Evolutionary conservation across 2,113 vertebrate genomes (phyloP).

Genomic region (Egretta garzetta): DNA sequence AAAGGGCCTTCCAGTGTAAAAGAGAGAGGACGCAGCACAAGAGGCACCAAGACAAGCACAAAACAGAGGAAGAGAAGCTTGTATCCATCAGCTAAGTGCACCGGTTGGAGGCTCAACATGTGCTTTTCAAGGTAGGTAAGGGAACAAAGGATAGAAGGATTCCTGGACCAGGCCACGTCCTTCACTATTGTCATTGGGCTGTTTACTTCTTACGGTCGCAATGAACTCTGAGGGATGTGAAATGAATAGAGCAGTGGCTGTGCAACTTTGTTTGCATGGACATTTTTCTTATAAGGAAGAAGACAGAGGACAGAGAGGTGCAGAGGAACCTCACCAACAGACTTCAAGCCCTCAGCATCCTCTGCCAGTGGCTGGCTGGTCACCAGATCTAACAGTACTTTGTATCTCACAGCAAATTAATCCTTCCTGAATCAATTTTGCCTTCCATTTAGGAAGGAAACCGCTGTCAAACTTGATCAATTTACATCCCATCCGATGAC

Average conservation of each 20-base stretch:
- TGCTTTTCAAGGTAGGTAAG: background rate
- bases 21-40: background rate
- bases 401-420: background rate
- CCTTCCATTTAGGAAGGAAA: background rate
- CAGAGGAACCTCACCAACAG: background rate
- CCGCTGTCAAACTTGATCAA: background rate
- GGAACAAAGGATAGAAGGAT: background rate
- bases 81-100: background rate
- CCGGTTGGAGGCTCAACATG: background rate
- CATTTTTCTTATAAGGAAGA: background rate
- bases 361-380: background rate
- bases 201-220: background rate
- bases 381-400: background rate
- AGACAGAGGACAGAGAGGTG: fast-evolving
- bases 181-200: background rate
- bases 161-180: background rate
- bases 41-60: background rate
- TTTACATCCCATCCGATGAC: background rate
- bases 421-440: background rate
- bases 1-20: background rate
- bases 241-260: background rate
- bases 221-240: background rate
- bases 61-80: background rate
- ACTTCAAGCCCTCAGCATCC: background rate
- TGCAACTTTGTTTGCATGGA: background rate